phyloP scores from a whole-genome alignment of 2,797 vertebrate genomes.

The Fistularia commersonii region DNA sequence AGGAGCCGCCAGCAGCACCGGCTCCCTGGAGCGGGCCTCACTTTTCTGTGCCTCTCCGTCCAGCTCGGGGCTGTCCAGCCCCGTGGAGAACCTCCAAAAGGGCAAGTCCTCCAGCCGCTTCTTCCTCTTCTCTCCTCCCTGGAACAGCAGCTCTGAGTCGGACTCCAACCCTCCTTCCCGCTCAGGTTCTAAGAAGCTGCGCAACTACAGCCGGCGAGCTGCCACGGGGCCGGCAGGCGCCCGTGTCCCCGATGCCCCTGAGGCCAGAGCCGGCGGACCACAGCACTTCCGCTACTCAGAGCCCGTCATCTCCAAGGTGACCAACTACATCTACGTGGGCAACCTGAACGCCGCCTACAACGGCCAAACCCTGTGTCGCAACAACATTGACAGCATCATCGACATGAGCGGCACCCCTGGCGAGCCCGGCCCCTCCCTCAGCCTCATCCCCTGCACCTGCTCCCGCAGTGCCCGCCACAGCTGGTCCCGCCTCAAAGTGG shows the following conservation, averaged over 20 bases:
- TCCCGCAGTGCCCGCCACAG: constrained; percentile 73
- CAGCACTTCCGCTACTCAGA: constrained; percentile 76
- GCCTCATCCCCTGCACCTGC: constrained; percentile 80
- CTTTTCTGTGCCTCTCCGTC: constrained; percentile 72
- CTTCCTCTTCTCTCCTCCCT: constrained; percentile 69
- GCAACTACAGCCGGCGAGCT: constrained; percentile 65
- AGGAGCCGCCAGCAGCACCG: constrained; percentile 70
- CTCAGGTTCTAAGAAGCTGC: constrained; percentile 73
- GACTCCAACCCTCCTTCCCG: constrained; percentile 74
- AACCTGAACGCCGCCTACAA: constrained; percentile 77
- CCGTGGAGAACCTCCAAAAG: constrained; percentile 67
- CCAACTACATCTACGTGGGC: constrained; percentile 78
- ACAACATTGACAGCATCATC: constrained; percentile 79
- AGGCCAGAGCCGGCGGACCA: constrained; percentile 40
- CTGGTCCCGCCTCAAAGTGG: constrained; percentile 82
- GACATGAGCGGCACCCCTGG: constrained; percentile 78
- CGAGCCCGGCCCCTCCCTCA: constrained; percentile 67
- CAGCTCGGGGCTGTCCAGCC: constrained; percentile 64
- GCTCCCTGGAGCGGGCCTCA: constrained; percentile 71
- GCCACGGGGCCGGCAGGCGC: constrained; percentile 52
- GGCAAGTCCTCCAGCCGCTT: constrained; percentile 75
- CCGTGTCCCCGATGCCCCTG: constrained; percentile 45
- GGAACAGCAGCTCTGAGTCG: constrained; percentile 76
- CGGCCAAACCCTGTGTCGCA: constrained; percentile 71
- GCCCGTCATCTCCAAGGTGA: constrained; percentile 74